Base-by-base conservation (phyloP, 1,140 invertebrate genomes). In the Apis dorsata region DNA sequence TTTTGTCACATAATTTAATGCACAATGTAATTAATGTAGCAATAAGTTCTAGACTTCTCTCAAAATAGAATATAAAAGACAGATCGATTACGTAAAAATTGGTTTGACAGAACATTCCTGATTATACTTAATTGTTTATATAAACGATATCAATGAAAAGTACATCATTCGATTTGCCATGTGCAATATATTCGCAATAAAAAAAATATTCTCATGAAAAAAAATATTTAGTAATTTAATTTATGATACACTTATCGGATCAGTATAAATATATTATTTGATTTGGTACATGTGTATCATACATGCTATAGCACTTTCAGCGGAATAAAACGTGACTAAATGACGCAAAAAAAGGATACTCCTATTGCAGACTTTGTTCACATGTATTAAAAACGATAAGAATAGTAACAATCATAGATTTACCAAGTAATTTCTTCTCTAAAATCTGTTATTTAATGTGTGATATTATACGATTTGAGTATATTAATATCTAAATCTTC, bases 31-130 rank as follows among this genome's bases (percentile, higher is more conserved):
- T 59, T 9, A 44, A 21, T 44, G 65, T 86, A 51, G 21, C 57
- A 49, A 53, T 66, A n/a, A 28, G 28, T 28, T 28, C 28, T 28
- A 28, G 28, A 19, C 17, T 49, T 53, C 34, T 68, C 85, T 68
- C 63, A 34, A 68, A 81, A 87, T 87, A 88, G n/a, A 77, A 28
- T 24, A 55, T 15, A 24, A 57, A 15, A n/a, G 55, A 71, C 24
- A 55, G 8, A 21, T 63, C 17, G 34, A 76, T 88, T 82, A 85
- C 59, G 51, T 63, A 82, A 88, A 85, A 75, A 62, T 85, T 85
- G 77, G 55, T 71, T 19, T 7, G 34, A 19, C 17, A 10, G 8
- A 24, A 28, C 28, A 11, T 7, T 11, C 0, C n/a, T 19, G 3
- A 15, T 81, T 71, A 19, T 10, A 55, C 8, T 21, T 19, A 83